phyloP scores from a whole-genome alignment of 2,797 vertebrate genomes.

The Basileuterus tristriatus region DNA sequence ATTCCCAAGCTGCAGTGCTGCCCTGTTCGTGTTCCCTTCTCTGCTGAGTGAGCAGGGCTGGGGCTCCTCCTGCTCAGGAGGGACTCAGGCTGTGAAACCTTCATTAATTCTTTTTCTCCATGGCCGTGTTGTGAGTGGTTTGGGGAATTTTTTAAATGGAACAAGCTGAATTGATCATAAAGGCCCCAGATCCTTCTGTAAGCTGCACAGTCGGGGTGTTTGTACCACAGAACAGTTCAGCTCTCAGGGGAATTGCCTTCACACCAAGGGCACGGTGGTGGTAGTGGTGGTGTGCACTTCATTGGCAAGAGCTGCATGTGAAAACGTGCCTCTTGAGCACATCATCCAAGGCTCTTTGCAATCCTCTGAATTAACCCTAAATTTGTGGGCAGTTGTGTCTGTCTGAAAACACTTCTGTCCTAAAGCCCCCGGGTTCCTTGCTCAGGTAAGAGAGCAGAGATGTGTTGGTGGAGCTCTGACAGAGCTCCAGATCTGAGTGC shows the following conservation, averaged over 20 bases:
- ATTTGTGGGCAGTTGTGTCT: background rate
- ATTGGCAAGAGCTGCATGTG: background rate
- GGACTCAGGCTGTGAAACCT: background rate
- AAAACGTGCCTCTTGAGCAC: background rate
- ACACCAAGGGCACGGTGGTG: background rate
- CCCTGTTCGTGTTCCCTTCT: background rate
- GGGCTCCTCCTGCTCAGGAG: background rate
- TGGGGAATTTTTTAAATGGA: background rate
- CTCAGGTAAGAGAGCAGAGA: background rate
- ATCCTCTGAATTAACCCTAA: background rate
- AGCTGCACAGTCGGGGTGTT: background rate
- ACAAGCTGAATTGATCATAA: background rate
- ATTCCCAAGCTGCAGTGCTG: background rate
- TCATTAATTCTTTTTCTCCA: background rate
- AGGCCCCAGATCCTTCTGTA: background rate
- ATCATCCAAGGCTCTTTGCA: background rate
- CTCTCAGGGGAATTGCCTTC: background rate
- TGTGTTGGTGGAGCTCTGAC: background rate
- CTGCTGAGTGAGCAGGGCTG: background rate
- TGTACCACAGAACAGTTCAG: too few relatives aligned
- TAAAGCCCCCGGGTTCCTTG: background rate
- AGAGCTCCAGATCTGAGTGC: rapidly evolving
- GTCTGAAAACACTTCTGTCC: background rate
- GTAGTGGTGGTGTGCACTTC: too few relatives aligned
- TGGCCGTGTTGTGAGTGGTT: background rate